Conservation (phyloP, 1,140 invertebrate genomes). For the Leptinotarsa defecta region DNA sequence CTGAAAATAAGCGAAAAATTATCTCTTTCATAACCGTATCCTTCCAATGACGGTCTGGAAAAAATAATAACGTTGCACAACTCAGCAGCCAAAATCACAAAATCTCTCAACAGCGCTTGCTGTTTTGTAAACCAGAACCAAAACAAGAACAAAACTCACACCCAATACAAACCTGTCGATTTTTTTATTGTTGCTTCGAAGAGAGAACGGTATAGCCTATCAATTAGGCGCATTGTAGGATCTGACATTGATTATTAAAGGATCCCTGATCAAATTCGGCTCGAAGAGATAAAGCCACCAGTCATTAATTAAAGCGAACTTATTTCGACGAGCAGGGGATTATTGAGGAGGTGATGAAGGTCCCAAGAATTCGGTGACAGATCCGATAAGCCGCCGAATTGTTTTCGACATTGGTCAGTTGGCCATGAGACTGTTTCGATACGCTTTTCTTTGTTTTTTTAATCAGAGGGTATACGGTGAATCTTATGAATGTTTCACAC, state of each 20-base stretch:
- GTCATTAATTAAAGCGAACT: constrained; percentile 13
- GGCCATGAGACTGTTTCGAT: background rate
- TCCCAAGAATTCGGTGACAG: constrained; percentile 22
- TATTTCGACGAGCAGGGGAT: constrained; percentile 4
- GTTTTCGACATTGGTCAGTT: constrained; percentile 7
- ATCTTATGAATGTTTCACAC: no score
- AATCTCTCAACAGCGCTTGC: background rate
- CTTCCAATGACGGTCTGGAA: no score
- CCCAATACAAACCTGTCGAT: background rate
- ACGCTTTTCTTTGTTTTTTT: no score
- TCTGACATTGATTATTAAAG: constrained; percentile 24
- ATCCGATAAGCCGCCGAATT: constrained; percentile 20
- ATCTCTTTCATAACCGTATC: no score
- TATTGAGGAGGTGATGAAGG: constrained; percentile 20
- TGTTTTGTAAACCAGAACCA: background rate
- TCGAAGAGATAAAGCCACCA: constrained; percentile 11
- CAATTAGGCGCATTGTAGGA: constrained; percentile 16
- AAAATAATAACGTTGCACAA: no score
- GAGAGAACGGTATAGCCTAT: constrained; percentile 13
- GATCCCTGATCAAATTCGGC: constrained; percentile 14
- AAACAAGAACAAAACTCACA: constrained; percentile 6
- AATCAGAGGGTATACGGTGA: no score
- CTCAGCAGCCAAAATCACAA: no score
- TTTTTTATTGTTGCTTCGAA: background rate
- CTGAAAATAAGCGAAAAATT: no score